phyloP scores from a whole-genome alignment of 2,888 invertebrate genomes.

The Mythimna ferrago region DNA sequence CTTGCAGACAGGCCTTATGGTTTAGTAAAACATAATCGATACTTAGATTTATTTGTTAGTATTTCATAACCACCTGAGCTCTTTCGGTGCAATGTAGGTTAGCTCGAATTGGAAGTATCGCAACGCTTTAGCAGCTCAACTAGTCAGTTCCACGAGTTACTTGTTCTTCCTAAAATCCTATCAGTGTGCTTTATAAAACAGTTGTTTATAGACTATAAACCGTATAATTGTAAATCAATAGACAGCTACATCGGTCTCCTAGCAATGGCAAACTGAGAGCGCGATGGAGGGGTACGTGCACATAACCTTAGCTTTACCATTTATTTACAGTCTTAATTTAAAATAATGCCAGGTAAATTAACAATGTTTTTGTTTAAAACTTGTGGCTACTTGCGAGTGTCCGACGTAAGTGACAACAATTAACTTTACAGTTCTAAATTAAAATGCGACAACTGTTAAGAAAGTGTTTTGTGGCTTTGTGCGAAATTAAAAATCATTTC shows the following conservation, averaged over 20 bases:
- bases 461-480: slow-evolving; percentile 5
- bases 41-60: slow-evolving; percentile 14
- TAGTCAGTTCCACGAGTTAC: background rate
- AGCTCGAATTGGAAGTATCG: background rate
- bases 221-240: slow-evolving; percentile 69
- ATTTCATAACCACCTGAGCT: slow-evolving; percentile 2
- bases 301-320: slow-evolving; percentile 36
- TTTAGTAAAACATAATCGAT: slow-evolving; percentile 22
- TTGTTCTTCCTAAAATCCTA: background rate
- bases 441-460: background rate
- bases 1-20: background rate
- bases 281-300: slow-evolving; percentile 64
- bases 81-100: slow-evolving; percentile 2
- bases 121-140: background rate
- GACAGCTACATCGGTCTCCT: slow-evolving; percentile 68
- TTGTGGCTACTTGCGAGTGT: slow-evolving; percentile 43
- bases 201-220: slow-evolving; percentile 44
- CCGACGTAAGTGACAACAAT: slow-evolving; percentile 17
- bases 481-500: slow-evolving; percentile 22
- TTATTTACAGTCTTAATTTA: slow-evolving; percentile 31
- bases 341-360: slow-evolving; percentile 21
- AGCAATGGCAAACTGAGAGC: slow-evolving; percentile 70
- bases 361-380: slow-evolving; percentile 16
- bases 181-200: slow-evolving; percentile 28
- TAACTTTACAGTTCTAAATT: slow-evolving; percentile 5